These are phyloP conservation scores for Drosophila atripex DNA, from an alignment of 2,888 invertebrate species.

Conservation along the genomic window DNA sequence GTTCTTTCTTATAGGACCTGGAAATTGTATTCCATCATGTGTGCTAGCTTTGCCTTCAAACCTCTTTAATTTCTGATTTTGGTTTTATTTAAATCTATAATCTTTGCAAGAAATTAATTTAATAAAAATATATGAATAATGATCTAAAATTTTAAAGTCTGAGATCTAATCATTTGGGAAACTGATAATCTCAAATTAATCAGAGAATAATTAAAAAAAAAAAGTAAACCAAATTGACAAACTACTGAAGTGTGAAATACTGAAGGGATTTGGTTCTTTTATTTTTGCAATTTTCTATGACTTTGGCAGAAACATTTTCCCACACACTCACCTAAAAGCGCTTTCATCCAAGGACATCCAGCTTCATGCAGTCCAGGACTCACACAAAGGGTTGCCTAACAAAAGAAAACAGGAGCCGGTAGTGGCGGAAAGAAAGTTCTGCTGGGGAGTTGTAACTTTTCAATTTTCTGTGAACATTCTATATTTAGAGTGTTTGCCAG, in stretches of 20 bases:
- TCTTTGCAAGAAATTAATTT: too few species aligned
- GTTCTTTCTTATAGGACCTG: constrained; percentile 10
- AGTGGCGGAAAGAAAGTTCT: constrained; percentile 18
- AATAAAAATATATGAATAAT: too few species aligned
- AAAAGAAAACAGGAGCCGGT: constrained; percentile 24
- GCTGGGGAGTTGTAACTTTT: constrained; percentile 26
- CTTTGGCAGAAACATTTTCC: constrained; percentile 55
- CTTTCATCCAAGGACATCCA: constrained; percentile 19
- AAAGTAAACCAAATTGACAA: too few species aligned
- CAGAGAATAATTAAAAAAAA: too few species aligned
- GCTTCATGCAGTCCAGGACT: constrained; percentile 16
- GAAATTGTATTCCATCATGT: constrained; percentile 38
- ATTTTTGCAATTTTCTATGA: constrained; percentile 10
- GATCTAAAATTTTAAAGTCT: too few species aligned
- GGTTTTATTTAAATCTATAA: not conserved
- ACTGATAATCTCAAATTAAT: too few species aligned
- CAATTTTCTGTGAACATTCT: constrained; percentile 32
- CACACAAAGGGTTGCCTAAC: constrained; percentile 25
- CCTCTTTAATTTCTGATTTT: not conserved
- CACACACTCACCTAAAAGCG: constrained; percentile 35
- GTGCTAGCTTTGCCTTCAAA: not conserved
- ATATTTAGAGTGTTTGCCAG: constrained; percentile 46
- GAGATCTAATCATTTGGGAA: not conserved
- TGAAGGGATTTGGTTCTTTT: not conserved
- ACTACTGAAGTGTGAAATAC: not conserved